phyloP scores from a whole-genome alignment of 1,140 invertebrate species.

The Olivierus martensii region DNA sequence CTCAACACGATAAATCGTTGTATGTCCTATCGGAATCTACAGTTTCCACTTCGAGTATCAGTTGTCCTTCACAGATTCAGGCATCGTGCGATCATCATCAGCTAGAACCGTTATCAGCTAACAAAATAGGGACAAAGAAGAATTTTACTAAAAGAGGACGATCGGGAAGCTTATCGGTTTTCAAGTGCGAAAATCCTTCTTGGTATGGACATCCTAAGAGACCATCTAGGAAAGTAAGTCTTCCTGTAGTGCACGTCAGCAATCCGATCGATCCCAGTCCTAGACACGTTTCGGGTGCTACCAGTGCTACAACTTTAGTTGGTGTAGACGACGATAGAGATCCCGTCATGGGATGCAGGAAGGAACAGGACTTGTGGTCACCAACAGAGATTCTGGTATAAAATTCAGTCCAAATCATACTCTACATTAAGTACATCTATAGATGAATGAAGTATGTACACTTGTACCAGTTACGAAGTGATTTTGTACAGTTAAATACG shows the following conservation, averaged over 20 bases:
- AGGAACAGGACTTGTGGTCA: no score
- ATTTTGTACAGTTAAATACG: no score
- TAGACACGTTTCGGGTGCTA: neutral
- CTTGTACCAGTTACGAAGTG: no score
- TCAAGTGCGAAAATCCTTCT: neutral
- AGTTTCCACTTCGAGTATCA: constrained; percentile 31
- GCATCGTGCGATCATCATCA: constrained; percentile 28
- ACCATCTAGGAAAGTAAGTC: constrained; percentile 12
- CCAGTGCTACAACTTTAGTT: neutral
- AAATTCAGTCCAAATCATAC: no score
- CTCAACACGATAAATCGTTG: constrained; percentile 30
- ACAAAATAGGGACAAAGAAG: neutral
- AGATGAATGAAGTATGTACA: no score
- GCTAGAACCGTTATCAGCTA: constrained; percentile 28
- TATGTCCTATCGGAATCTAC: constrained; percentile 36
- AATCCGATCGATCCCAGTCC: neutral
- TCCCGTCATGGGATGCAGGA: no score
- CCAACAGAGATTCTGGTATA: no score
- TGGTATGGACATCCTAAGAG: neutral
- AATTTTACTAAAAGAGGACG: constrained; percentile 5
- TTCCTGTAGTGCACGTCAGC: constrained; percentile 8
- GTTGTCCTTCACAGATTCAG: constrained; percentile 19
- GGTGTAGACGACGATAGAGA: neutral
- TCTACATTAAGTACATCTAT: no score
- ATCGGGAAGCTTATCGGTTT: constrained; percentile 14